These are phyloP conservation scores for Stenodera caucasica DNA, from an alignment of 2,888 invertebrate genomes.

Conservation along the genomic window DNA sequence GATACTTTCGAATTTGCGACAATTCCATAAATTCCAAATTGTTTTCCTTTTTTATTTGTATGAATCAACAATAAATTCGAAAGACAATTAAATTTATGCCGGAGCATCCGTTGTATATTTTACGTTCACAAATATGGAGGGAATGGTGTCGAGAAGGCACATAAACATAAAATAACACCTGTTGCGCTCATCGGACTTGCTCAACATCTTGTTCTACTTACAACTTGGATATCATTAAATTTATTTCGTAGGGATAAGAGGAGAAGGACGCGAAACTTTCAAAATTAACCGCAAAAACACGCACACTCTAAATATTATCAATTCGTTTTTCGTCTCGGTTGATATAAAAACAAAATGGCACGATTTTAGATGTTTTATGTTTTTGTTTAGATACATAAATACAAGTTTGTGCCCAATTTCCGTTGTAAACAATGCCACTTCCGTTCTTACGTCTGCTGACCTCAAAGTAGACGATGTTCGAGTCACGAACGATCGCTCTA, in stretches of 20 bases:
- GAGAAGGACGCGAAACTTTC: slow-evolving; percentile 3
- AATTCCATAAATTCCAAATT: too few species aligned
- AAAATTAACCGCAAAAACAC: neutral
- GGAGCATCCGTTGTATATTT: slow-evolving; percentile 10
- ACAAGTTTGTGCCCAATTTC: slow-evolving; percentile 6
- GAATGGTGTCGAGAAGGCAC: slow-evolving; percentile 14
- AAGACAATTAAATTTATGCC: slow-evolving; percentile 18
- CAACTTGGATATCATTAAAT: slow-evolving; percentile 25
- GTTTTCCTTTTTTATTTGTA: too few species aligned
- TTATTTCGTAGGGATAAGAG: slow-evolving; percentile 11
- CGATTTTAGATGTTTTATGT: neutral
- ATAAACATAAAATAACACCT: slow-evolving; percentile 26
- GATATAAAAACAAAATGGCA: too few species aligned
- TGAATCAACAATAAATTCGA: neutral
- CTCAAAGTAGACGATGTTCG: neutral
- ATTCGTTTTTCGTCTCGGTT: neutral
- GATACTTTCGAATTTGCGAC: too few species aligned
- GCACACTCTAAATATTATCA: too few species aligned
- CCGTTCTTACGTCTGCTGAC: slow-evolving; percentile 12
- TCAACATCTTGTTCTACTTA: slow-evolving; percentile 28
- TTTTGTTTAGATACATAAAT: neutral
- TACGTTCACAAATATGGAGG: slow-evolving; percentile 14
- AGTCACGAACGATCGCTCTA: neutral
- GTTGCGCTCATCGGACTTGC: slow-evolving; percentile 23
- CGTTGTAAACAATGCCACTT: slow-evolving; percentile 13